Percentiles rank a stretch among this genome's conserved stretches.
These are phyloP conservation scores for Drosophila fulvimacula DNA, from an alignment of 2,888 invertebrate species.

Conservation along the genomic window DNA sequence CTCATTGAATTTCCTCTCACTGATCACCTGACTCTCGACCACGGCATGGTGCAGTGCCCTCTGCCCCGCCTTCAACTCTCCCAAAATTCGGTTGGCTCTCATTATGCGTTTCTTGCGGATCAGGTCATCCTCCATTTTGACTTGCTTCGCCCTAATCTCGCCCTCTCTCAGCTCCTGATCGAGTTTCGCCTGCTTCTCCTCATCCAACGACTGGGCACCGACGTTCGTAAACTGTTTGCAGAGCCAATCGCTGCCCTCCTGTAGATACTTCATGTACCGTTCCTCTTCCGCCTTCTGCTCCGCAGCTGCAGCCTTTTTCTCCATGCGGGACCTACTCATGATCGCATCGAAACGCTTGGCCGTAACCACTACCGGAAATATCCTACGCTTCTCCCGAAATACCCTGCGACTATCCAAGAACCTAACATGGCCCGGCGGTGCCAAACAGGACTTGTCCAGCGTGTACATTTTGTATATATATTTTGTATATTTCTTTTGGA, in stretches of 20 bases:
- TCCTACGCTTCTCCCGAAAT: background rate
- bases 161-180: conserved; percentile 9
- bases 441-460: conserved; percentile 15
- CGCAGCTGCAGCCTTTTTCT: conserved; percentile 20
- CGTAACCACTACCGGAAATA: conserved; percentile 55
- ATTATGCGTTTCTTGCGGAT: conserved; percentile 57
- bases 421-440: conserved; percentile 5
- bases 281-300: conserved; percentile 50
- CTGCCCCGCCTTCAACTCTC: conserved; percentile 54
- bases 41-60: conserved; percentile 47
- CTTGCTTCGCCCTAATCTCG: conserved; percentile 23
- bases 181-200: conserved; percentile 15
- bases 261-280: conserved; percentile 53
- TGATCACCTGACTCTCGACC: conserved; percentile 48
- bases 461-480: conserved; percentile 5
- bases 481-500: background rate
- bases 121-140: conserved; percentile 26
- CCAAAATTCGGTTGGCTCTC: conserved; percentile 53
- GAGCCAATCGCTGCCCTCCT: conserved; percentile 57
- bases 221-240: conserved; percentile 40
- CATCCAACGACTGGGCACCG: conserved; percentile 4
- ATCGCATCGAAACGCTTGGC: conserved; percentile 55
- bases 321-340: conserved; percentile 45
- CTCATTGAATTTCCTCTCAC: conserved; percentile 47
- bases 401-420: conserved; percentile 13